Evolutionary conservation across 53 echinoderm and acorn worm genomes (phyloP), one percentile per base, ranked within the genome.

Genomic region (Temnopleurus reevesii): DNA sequence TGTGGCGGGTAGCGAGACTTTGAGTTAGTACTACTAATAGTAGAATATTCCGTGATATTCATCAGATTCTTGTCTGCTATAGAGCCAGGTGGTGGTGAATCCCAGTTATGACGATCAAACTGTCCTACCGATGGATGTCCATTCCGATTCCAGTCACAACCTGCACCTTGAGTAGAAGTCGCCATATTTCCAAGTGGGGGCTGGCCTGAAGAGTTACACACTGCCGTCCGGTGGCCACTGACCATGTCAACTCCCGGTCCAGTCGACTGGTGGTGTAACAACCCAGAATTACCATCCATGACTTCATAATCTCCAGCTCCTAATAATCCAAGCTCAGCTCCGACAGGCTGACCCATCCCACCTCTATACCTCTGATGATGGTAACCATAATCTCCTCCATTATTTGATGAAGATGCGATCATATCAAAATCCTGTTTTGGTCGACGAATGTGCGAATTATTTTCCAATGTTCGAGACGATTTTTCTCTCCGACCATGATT

Each of bases 1-100:
- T 90, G 86, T 87, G 93, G 93, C 93, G 93, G 90, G 90, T 90
- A 90, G 87, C 93, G 87, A 81, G 90, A 90, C 81, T 88, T 89
- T 66, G 80, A 43, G 46, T 51, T 51, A 15, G 86, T 77, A 71
- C 5, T 18, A 59, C 23, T 59, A 9, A 6, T n/a, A 59, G 53
- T 30, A n/a, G 83, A 55, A 55, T 83, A 71, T 41, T 23, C 71
- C 18, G 71, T 71, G 19, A 71, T 41, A 71, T 71, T 43, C 38
- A 71, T 71, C 8, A 23, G 5, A 12, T 36, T 83, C 83, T 53
- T 34, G 23, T 55, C 56, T 18, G 55, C 27, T 55, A 55, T 83
- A 5, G 35, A 55, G 19, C 83, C 86, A 26, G 86, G 86, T 60
- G 61, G 59, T 19, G 88, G 88, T 9, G 49, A 66, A 46, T 87